Base-by-base conservation (phyloP, 2,797 vertebrate genomes). In the Tapera naevia region DNA sequence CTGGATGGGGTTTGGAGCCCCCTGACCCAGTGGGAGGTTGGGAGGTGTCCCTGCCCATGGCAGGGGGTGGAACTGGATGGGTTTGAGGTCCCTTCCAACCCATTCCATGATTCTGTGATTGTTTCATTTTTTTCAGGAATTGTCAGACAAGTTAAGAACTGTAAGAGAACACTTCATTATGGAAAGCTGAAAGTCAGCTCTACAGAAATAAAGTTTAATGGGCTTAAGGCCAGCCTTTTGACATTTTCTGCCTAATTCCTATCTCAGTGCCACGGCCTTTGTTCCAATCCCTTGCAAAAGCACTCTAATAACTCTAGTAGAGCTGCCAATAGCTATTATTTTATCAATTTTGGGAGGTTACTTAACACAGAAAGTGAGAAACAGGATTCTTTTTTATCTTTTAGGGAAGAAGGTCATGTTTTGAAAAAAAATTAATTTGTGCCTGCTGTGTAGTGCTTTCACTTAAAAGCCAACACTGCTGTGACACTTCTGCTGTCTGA, bases 221-320 rank as follows among this genome's bases (percentile, higher is more conserved):
- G 58, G 76, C 66, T 88, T 56, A 39, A 45, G 72, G 48, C 39
- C 78, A 89, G 61, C 27, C 45, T 89, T 70, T n/a, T 87, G 86
- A 84, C 86, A 89, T 89, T 84, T 91, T n/a, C 86, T 91, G 62
- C 76, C 80, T 58, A 79, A 75, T 72, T 73, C 14, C 43, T 11
- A 14, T 46, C 51, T 46, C 80, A 32, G 23, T 82, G 43, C 71
- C 57, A 10, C 17, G 51, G 80, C 53, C 72, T 91, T 91, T 62
- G 15, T 41, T 83, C 72, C 39, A 50, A 58, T 48, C 64, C 67
- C 64, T 45, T 25, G 53, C 54, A 89, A 83, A 82, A 71, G 27
- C 58, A 13, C 50, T 71, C 58, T 50, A 28, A 35, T 35, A 67
- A 45, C 53, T 39, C 53, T 1, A 17, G 12, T 23, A 8, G 27